Percentiles rank a stretch among this genome's conserved stretches.
phyloP scores from a whole-genome alignment of 2,888 invertebrate genomes.

The Sepiola atlantica region DNA sequence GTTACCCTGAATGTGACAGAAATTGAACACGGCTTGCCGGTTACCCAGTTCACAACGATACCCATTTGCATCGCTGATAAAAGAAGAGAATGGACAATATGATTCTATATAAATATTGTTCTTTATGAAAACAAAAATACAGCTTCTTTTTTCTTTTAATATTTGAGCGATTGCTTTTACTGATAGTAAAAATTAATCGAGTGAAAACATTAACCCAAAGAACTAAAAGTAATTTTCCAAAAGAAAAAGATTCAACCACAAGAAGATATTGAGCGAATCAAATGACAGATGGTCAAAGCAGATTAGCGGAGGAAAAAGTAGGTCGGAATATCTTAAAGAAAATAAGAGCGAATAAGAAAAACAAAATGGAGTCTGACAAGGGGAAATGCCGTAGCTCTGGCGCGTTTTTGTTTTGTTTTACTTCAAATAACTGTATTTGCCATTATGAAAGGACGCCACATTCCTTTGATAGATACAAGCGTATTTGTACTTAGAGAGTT shows the following conservation, averaged over 20 bases:
- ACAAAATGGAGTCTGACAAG: neutral
- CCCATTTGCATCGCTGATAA: neutral
- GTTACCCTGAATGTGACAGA: no score
- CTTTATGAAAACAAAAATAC: neutral
- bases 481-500: no score
- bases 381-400: neutral
- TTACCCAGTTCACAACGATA: no score
- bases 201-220: neutral
- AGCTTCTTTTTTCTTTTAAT: neutral
- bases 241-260: fast-evolving
- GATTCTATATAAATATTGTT: no score
- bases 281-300: neutral
- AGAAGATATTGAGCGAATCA: neutral
- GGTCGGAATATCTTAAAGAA: neutral
- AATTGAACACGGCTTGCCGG: no score
- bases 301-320: neutral
- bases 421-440: no score
- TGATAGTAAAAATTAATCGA: neutral
- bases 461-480: no score
- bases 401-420: no score
- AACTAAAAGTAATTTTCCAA: neutral
- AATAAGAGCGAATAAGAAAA: neutral
- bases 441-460: no score
- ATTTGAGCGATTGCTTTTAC: neutral
- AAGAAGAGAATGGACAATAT: no score